Base-by-base conservation (phyloP, 1,140 invertebrate species). In the Lysiphlebus fabarum region DNA sequence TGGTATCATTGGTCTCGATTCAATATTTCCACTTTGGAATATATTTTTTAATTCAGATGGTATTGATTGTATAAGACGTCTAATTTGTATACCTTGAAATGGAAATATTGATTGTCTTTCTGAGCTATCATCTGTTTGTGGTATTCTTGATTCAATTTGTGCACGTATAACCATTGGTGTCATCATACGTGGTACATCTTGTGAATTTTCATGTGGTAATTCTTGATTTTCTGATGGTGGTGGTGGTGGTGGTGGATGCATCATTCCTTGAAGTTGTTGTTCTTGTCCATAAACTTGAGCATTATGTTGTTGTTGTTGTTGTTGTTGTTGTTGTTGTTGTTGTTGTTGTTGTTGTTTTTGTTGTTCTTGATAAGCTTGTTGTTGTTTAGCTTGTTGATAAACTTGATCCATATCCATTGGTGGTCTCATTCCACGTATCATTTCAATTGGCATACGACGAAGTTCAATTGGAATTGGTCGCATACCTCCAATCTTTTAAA, bases 41-140 rank as follows among this genome's bases (percentile, higher is more conserved):
- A 76, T 75, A 42, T 74, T 75, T 37, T 76, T 75, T 33, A 77
- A 76, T 14, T 76, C 71, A n/a, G 71, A 37, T 6, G 75, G 74
- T 17, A 77, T 71, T 55, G 75, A 70, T 44, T 77, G 69, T 14
- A 76, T 74, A 14, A 78, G 75, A 65, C 70, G 68, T 37, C 70
- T 62, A 11, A 78, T 76, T 49, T 76, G 74, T 59, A 76, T 69
- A 11, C 68, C 71, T 37, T 74, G 71, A 65, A 77, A 76, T 0
- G 71, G 69, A 10, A 69, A 73, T n/a, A 64, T 66, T 26, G 17
- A 26, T 6, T 62, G 62, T 56, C 64, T 67, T 40, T 71, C 73
- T 11, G 47, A 62, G 14, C 53, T 53, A 26, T 62, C 67, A 41
- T 71, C 67, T 11, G 67, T 63, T n/a, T 60, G 58, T 42, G 63